Conservation (phyloP, 2,113 vertebrate species). For the Epinephelus lanceolatus region DNA sequence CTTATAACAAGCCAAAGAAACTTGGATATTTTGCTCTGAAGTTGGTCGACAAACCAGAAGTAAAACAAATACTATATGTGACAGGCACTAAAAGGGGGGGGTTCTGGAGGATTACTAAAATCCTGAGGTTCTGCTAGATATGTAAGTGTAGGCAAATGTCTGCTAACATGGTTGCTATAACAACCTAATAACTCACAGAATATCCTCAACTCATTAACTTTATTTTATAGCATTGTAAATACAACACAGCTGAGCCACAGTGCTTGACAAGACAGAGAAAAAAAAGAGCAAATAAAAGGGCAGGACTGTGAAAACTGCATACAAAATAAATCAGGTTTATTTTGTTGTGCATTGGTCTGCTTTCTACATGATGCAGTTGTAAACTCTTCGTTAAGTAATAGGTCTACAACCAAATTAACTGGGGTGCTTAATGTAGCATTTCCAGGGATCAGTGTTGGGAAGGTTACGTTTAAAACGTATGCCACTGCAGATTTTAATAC, state of each 20-base stretch:
- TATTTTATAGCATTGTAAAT: not conserved
- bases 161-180: not conserved
- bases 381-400: not conserved
- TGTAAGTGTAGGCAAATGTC: not conserved
- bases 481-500: too few species aligned
- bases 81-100: not conserved
- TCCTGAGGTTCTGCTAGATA: not conserved
- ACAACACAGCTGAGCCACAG: not conserved
- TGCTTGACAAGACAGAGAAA: not conserved
- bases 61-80: slow-evolving; percentile 18
- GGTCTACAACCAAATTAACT: too few species aligned
- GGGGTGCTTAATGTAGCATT: too few species aligned
- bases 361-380: not conserved
- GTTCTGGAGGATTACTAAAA: not conserved
- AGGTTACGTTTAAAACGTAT: too few species aligned
- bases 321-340: not conserved
- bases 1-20: slow-evolving; percentile 8
- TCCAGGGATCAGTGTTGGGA: too few species aligned
- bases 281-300: not conserved
- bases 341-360: not conserved
- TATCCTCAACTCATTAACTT: not conserved
- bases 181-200: not conserved
- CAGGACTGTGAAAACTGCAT: not conserved
- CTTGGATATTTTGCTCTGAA: not conserved
- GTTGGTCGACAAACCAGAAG: slow-evolving; percentile 5